Base-by-base conservation (phyloP, 2,113 vertebrate species). In the Neolamprologus toae region DNA sequence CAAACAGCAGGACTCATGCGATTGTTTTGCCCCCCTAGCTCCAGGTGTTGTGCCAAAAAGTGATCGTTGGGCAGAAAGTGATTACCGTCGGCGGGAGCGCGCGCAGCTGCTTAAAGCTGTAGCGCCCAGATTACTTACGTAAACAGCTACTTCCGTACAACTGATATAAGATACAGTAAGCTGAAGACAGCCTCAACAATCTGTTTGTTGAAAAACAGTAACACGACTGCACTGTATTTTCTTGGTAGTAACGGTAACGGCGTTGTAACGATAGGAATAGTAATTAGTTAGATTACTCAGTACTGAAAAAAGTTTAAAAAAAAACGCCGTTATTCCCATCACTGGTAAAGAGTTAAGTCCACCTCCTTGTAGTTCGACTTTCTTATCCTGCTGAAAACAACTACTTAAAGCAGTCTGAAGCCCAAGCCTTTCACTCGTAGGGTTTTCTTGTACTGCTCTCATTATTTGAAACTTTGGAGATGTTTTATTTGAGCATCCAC, bases 311-410 rank as follows among this genome's bases (percentile, higher is more conserved):
- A 55, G 11, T 55, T 16, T 21, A 33, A 4, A 5, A 26, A 26
- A 28, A 2, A 12, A 23, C 4, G 7, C 12, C 1, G 8, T 59
- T 16, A 59, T 31, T 1, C 0, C 55, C 8, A 6, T 59, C 8
- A 31, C 14, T 17, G 17, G 57, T 61, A 31, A 10, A 61, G 28
- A 17, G 28, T 10, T 17, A 63, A 33, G 31, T n/a, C 31, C 6
- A n/a, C 6, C 17, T 66, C 3, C 17, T 3, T 35, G 17, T 12
- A n/a, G 61, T 33, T 63, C 59, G 0, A 35, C 17, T 0, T 63
- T 63, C 59, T 11, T 35, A 26, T 57, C 55, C 59, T 33, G 17
- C 0, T n/a, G 33, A n/a, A 35, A 42, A 71, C 35, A 71, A 42
- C 63, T 0, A 37, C 33, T 68, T 40, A 40, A 40, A 68, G 63